phyloP scores from a whole-genome alignment of 1,140 invertebrate genomes.

The Drosophila yakuba region DNA sequence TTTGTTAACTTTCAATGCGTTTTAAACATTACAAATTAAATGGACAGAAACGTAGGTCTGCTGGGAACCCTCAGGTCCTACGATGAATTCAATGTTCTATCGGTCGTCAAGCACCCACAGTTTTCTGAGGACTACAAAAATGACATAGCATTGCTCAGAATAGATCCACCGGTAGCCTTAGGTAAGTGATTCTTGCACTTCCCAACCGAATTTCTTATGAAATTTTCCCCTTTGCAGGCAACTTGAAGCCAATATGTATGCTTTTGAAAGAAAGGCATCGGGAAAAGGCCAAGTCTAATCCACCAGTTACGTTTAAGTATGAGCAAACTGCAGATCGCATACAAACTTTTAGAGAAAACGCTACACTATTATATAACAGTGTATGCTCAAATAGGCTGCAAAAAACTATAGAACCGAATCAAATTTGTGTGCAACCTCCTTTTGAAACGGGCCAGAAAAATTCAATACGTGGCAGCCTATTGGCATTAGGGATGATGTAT shows the following conservation, averaged over 20 bases:
- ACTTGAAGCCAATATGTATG: not conserved
- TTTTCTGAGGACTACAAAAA: not conserved
- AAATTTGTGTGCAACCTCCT: not conserved
- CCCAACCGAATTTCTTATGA: not conserved
- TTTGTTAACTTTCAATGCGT: too few species aligned
- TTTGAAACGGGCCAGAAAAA: not conserved
- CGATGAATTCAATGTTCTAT: not conserved
- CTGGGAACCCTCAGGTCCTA: not conserved
- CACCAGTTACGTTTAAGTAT: not conserved
- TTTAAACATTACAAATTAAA: too few species aligned
- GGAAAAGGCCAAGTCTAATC: too few species aligned
- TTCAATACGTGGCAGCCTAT: not conserved
- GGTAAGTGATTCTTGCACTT: not conserved
- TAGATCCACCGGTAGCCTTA: not conserved
- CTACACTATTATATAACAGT: too few species aligned
- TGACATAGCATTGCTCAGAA: constrained; percentile 1
- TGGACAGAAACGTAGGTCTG: not conserved
- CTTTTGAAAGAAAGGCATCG: too few species aligned
- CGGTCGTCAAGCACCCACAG: not conserved
- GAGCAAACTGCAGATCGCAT: not conserved
- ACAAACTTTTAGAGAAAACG: not conserved
- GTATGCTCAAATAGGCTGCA: not conserved
- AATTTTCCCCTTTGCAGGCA: not conserved
- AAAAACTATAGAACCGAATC: not conserved
- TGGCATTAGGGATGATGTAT: not conserved